Evolutionary conservation across 2,113 vertebrate genomes (phyloP).

Genomic region (Cromileptes altivelis): DNA sequence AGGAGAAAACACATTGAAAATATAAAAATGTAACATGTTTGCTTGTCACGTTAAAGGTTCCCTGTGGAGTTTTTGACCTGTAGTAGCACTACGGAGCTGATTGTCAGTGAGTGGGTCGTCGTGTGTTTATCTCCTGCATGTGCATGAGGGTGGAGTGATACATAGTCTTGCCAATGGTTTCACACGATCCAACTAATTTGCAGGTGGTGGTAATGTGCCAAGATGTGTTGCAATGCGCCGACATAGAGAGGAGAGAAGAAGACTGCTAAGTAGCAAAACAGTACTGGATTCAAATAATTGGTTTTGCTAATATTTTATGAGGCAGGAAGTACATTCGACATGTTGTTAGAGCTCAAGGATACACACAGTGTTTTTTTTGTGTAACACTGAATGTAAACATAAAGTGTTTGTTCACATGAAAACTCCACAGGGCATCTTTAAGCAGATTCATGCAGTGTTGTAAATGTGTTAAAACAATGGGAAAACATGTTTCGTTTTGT

Average conservation of each 20-base stretch:
- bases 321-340: not conserved
- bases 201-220: not conserved
- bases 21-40: not conserved
- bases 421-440: not conserved
- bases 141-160: not conserved
- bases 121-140: not conserved
- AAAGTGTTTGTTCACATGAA: not conserved
- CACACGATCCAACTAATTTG: not conserved
- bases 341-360: not conserved
- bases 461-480: not conserved
- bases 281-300: not conserved
- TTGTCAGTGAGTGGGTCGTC: not conserved
- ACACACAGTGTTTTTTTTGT: not conserved
- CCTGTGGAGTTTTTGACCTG: not conserved
- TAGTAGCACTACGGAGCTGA: not conserved
- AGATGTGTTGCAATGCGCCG: not conserved
- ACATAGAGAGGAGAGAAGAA: not conserved
- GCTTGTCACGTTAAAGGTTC: not conserved
- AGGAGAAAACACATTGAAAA: not conserved
- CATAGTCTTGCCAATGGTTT: not conserved
- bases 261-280: not conserved
- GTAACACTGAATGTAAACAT: not conserved
- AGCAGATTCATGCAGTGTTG: not conserved
- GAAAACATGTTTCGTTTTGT: constrained; percentile 15
- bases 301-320: not conserved